Evolutionary conservation across 2,797 vertebrate species (phyloP), one percentile per base, ranked within the genome.

Genomic region (Selene dorsalis): DNA sequence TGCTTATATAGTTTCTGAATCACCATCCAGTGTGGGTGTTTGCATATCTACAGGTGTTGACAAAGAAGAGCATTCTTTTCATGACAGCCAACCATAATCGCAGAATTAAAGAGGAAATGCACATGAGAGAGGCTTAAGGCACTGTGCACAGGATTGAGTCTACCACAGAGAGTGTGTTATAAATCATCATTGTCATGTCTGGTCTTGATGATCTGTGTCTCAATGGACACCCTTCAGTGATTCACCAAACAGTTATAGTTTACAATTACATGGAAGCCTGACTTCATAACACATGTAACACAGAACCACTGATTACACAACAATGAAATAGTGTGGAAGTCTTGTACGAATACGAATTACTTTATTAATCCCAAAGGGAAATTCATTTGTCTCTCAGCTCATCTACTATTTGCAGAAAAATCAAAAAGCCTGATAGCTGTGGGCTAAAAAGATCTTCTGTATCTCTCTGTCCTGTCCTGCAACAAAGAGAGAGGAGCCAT

Each of bases 91-190:
- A 2, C 10, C 12, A 2, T 81, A 73, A 85, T 87, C 84, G 75
- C 30, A 68, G 61, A n/a, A 67, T 69, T 69, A 81, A 82, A 55
- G 62, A 78, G 72, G 76, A 73, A 85, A 82, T 41, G 30, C 75
- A 56, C 68, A 6, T 52, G 61, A 59, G 22, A n/a, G 8, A 1
- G 4, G 13, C 12, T 59, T 35, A 12, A 26, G 18, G 14, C n/a
- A 8, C 32, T n/a, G 18, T 30, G 13, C 41, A 35, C 18, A 30
- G 6, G 39, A 45, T 28, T 60, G 4, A 16, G 14, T 45, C 2
- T 0, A 47, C 32, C 10, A 11, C 4, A 28, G 0, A 38, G 6
- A 28, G 9, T 22, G 52, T 26, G 53, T 3, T 26, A 18, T 24
- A 17, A 55, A 67, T 24, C 9, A 14, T 12, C 7, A 32, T 28